These are phyloP conservation scores for Helarctos malayanus DNA, from an alignment of 2,797 vertebrate species.

Conservation along the genomic window DNA sequence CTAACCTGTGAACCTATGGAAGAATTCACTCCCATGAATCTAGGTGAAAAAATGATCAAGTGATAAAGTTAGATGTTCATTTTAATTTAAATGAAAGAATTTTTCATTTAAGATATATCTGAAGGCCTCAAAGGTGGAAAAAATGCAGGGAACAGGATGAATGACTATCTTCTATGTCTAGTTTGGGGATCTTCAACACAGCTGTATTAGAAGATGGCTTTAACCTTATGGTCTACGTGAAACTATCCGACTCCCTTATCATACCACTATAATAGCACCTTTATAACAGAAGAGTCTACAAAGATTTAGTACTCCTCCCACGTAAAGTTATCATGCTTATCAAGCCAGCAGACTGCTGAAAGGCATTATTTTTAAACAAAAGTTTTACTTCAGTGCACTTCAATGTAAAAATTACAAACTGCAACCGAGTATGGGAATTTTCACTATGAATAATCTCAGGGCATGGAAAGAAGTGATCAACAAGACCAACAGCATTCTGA, in stretches of 20 bases:
- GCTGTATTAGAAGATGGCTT: not conserved
- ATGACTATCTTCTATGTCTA: not conserved
- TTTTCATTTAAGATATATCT: constrained; percentile 44
- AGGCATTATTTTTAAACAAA: not conserved
- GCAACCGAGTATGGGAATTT: not conserved
- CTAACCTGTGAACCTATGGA: not conserved
- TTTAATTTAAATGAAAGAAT: constrained; percentile 3
- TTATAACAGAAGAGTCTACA: not conserved
- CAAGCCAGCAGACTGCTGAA: not conserved
- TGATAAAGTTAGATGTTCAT: not conserved
- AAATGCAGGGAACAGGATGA: not conserved
- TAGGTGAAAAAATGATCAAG: not conserved
- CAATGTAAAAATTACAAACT: constrained; percentile 13
- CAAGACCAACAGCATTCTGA: not conserved
- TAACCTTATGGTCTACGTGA: not conserved
- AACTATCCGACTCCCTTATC: not conserved
- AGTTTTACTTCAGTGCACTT: not conserved
- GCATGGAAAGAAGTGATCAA: not conserved
- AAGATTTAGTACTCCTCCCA: not conserved
- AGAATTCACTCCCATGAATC: not conserved
- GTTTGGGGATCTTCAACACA: not conserved
- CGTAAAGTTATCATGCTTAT: not conserved
- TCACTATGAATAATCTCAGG: not conserved
- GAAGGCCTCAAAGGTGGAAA: constrained; percentile 35
- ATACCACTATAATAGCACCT: not conserved